phyloP scores from a whole-genome alignment of 2,113 vertebrate species.

The Oenanthe oenanthe region DNA sequence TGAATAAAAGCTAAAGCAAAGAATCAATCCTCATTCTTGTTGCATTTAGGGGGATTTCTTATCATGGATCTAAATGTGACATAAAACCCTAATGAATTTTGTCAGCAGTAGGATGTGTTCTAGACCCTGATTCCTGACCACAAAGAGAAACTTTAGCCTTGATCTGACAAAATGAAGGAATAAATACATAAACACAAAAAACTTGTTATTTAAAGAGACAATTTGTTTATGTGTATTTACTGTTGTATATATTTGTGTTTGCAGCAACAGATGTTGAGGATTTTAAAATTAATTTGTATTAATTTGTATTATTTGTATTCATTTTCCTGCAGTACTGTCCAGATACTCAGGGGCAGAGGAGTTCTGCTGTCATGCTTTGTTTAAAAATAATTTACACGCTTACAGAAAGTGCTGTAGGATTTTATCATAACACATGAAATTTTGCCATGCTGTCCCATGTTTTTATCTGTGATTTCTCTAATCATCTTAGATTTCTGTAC shows the following conservation, averaged over 20 bases:
- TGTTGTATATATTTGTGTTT: neutral
- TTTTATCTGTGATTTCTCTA: neutral
- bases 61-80: neutral
- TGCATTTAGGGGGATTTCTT: neutral
- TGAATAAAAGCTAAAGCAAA: conserved; percentile 34
- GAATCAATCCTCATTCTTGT: neutral
- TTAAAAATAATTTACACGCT: neutral
- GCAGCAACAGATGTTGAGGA: neutral
- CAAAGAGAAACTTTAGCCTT: neutral
- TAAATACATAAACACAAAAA: neutral
- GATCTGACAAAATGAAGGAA: neutral
- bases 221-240: neutral
- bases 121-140: neutral
- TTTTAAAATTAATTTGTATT: no score
- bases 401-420: neutral
- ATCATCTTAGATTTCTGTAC: neutral
- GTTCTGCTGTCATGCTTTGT: neutral
- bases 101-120: neutral
- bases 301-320: no score
- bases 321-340: neutral
- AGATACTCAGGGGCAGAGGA: neutral
- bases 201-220: neutral
- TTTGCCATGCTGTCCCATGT: neutral
- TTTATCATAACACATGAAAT: neutral
- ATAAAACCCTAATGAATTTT: neutral